Evolutionary conservation across 2,797 vertebrate genomes (phyloP).

Genomic region (Gobio occitaniae): DNA sequence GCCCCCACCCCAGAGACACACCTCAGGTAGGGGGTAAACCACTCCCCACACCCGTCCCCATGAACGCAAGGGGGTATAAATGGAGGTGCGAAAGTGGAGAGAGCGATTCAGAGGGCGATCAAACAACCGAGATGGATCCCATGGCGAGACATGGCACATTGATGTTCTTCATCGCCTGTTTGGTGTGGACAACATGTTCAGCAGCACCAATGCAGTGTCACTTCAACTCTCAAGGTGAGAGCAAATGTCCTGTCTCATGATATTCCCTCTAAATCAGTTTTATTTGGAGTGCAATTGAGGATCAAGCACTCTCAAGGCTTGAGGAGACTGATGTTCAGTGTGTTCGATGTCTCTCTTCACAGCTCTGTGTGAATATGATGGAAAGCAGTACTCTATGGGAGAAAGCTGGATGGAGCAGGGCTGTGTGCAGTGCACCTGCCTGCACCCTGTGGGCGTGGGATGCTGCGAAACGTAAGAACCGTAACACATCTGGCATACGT

Average conservation of each 20-base stretch:
- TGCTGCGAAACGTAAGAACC: constrained; percentile 93
- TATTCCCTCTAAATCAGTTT: not conserved
- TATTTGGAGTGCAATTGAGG: not conserved
- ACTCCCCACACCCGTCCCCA: constrained; percentile 69
- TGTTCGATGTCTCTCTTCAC: constrained; percentile 27
- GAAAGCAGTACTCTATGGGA: constrained; percentile 83
- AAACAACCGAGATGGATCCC: constrained; percentile 63
- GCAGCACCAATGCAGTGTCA: constrained; percentile 78
- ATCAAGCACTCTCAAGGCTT: not conserved
- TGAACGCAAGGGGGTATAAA: constrained; percentile 78
- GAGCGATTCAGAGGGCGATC: constrained; percentile 59
- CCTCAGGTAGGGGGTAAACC: constrained; percentile 68
- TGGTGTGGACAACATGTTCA: constrained; percentile 68
- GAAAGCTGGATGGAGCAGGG: constrained; percentile 90
- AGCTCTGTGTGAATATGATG: constrained; percentile 86
- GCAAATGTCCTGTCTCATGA: not conserved
- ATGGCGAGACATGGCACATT: constrained; percentile 61
- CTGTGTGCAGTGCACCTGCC: constrained; percentile 93
- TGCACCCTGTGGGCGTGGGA: constrained; percentile 90
- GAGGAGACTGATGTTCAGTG: not conserved
- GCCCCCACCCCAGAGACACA: constrained; percentile 63
- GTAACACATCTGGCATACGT: not conserved
- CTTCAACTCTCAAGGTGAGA: constrained; percentile 80
- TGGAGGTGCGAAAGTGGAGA: constrained; percentile 65
- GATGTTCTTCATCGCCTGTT: constrained; percentile 64